These are phyloP conservation scores for Ceyx melanurus DNA, from an alignment of 2,113 vertebrate species.

Conservation along the genomic window DNA sequence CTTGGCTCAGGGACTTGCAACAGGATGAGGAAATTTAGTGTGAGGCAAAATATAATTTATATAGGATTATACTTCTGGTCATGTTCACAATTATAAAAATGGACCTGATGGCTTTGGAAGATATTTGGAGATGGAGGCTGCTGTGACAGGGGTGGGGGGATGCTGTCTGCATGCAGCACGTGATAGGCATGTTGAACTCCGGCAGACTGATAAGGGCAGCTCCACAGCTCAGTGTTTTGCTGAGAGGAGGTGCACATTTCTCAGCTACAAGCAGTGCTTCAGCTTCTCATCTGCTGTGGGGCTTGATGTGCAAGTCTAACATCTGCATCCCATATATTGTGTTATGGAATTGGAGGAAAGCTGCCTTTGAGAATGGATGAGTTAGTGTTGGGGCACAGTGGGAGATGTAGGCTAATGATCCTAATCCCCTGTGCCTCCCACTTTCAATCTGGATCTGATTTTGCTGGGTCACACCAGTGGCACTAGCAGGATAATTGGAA, in stretches of 20 bases:
- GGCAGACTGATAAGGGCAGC: not conserved
- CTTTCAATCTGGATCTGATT: not conserved
- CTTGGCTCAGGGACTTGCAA: not conserved
- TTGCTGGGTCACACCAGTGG: not conserved
- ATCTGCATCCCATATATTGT: not conserved
- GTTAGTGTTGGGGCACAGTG: not conserved
- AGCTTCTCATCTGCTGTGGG: rapidly evolving
- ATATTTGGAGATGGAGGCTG: not conserved
- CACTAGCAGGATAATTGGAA: not conserved
- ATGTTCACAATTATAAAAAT: not conserved
- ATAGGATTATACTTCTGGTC: not conserved
- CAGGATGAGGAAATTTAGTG: not conserved
- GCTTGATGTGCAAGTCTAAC: not conserved
- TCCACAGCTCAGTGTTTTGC: not conserved
- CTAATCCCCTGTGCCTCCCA: not conserved
- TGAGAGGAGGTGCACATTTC: not conserved
- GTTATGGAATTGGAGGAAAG: not conserved
- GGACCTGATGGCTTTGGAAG: not conserved
- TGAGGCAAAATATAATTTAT: not conserved
- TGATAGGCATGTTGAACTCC: rapidly evolving
- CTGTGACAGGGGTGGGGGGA: rapidly evolving
- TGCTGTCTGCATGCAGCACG: rapidly evolving
- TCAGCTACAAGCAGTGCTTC: not conserved
- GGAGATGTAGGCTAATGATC: not conserved
- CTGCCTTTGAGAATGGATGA: not conserved